Evolutionary conservation across 2,113 vertebrate genomes (phyloP).

Genomic region (Uria lomvia): DNA sequence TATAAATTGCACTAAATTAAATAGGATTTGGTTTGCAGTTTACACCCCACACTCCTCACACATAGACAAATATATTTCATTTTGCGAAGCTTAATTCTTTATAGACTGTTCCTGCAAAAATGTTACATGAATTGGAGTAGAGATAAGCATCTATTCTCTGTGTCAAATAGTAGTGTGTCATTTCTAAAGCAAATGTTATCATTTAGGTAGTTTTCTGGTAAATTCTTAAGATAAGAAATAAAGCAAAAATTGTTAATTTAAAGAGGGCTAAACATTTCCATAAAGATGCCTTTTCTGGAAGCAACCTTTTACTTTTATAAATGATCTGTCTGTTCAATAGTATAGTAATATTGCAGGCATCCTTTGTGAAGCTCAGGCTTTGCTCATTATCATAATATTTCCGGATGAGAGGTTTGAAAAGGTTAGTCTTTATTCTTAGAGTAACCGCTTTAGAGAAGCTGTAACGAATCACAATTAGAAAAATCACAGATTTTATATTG

Average conservation of each 20-base stretch:
- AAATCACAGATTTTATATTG: constrained; percentile 31
- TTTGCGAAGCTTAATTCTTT: constrained; percentile 52
- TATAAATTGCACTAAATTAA: constrained; percentile 35
- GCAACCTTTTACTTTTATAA: constrained; percentile 46
- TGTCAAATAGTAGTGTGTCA: constrained; percentile 8
- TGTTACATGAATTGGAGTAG: neutral
- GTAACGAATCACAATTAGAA: constrained; percentile 16
- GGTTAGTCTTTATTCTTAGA: constrained; percentile 28
- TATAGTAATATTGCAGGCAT: constrained; percentile 18
- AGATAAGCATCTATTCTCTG: constrained; percentile 43
- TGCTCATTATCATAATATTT: constrained; percentile 54
- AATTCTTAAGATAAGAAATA: constrained; percentile 17
- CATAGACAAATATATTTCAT: constrained; percentile 22
- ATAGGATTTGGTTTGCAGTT: constrained; percentile 7
- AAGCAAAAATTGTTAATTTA: constrained; percentile 44
- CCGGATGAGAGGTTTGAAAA: constrained; percentile 40
- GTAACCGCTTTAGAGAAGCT: neutral
- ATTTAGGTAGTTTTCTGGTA: constrained; percentile 15
- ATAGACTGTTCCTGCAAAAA: constrained; percentile 47
- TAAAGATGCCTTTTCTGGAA: constrained; percentile 51
- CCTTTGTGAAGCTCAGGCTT: constrained; percentile 27
- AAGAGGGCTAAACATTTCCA: constrained; percentile 28
- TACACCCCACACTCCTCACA: neutral
- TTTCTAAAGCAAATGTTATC: constrained; percentile 54
- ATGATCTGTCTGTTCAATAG: constrained; percentile 40